phyloP scores from a whole-genome alignment of 2,797 vertebrate species.

The Gadopsis bispinosus region DNA sequence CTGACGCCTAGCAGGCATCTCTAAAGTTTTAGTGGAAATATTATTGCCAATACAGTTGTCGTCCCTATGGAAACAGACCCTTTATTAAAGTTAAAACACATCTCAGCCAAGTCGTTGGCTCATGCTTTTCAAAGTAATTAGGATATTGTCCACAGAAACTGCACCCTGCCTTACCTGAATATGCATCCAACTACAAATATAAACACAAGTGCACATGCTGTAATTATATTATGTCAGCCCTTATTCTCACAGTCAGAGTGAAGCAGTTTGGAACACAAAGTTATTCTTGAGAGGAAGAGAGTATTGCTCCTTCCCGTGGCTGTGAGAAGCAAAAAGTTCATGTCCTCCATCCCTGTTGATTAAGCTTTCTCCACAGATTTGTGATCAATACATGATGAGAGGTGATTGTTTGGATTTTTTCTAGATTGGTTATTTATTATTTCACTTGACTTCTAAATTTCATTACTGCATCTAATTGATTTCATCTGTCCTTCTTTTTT shows the following conservation, averaged over 20 bases:
- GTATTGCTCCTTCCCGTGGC: background rate
- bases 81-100: conserved; percentile 40
- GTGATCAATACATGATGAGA: conserved; percentile 19
- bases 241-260: conserved; percentile 20
- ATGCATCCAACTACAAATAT: conserved; percentile 56
- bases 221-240: conserved; percentile 63
- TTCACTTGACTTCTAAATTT: conserved; percentile 15
- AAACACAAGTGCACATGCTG: conserved; percentile 64
- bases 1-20: conserved; percentile 47
- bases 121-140: conserved; percentile 59
- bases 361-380: conserved; percentile 17
- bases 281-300: conserved; percentile 11
- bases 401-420: background rate
- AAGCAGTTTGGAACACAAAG: conserved; percentile 19
- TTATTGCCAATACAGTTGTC: conserved; percentile 50
- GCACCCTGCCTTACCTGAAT: conserved; percentile 36
- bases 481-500: background rate
- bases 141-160: conserved; percentile 59
- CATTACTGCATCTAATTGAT: background rate
- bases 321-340: conserved; percentile 34
- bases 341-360: conserved; percentile 33
- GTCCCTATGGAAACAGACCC: conserved; percentile 62
- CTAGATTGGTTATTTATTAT: background rate
- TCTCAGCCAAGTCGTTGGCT: conserved; percentile 55
- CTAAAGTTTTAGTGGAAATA: conserved; percentile 50